Conservation (phyloP, 1,140 invertebrate genomes). For the Lepidotrigona ventralis region DNA sequence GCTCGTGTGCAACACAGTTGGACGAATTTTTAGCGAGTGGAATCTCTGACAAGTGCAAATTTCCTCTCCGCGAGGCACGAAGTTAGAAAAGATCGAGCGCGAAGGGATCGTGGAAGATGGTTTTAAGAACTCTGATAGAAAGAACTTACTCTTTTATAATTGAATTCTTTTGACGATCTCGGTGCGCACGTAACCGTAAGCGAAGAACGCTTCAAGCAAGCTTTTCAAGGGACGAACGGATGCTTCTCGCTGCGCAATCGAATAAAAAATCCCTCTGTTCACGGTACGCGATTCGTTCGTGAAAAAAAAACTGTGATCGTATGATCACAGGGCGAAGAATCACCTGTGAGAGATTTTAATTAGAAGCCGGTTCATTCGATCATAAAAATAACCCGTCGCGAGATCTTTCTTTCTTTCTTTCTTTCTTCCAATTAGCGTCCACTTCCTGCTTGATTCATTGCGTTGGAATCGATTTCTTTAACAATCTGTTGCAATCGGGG, state of each 20-base stretch:
- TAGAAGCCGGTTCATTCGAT: not conserved
- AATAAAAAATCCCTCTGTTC: not conserved
- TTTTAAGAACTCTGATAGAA: no score
- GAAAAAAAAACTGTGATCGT: not conserved
- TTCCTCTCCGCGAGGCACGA: no score
- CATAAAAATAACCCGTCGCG: not conserved
- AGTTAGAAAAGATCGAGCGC: no score
- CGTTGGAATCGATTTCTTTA: not conserved
- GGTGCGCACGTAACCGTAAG: not conserved
- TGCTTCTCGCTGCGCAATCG: no score
- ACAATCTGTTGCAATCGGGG: not conserved
- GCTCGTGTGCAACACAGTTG: no score
- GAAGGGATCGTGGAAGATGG: no score
- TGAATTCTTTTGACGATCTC: no score
- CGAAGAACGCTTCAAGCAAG: not conserved
- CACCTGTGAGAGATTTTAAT: not conserved
- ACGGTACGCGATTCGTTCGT: not conserved
- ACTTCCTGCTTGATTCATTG: not conserved
- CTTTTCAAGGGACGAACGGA: not conserved
- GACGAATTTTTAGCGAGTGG: no score
- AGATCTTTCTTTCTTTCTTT: not conserved
- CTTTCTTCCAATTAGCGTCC: not conserved
- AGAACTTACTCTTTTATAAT: no score
- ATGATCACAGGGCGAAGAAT: not conserved
- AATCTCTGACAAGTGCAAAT: no score